Conservation (phyloP, 30 jellyfish, hydroid and myxozoan genomes). For the Aurelia sp. region DNA sequence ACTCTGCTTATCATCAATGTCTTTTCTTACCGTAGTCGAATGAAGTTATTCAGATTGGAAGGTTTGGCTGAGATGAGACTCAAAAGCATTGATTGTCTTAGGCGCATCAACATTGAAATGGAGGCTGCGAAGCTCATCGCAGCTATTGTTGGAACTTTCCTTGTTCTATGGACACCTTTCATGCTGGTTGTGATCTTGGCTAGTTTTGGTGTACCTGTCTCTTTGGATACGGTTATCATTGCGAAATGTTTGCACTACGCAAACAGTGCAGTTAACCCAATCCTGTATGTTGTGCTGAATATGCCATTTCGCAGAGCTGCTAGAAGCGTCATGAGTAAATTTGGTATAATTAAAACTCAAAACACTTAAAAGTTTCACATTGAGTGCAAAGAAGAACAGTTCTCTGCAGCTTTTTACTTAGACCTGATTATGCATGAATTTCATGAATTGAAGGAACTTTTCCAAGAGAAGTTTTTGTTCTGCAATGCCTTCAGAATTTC, state of each 20-base stretch:
- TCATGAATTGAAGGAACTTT: no score
- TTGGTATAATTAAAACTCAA: no score
- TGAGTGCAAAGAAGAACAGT: no score
- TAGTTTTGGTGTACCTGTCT: constrained; percentile 28
- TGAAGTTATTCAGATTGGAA: constrained; percentile 2
- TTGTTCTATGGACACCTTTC: constrained; percentile 91
- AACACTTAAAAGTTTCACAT: no score
- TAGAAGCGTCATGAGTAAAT: no score
- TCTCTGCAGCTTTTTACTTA: no score
- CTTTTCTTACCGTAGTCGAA: not conserved
- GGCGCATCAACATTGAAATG: constrained; percentile 55
- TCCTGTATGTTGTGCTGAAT: constrained; percentile 79
- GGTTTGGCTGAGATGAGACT: constrained; percentile 30
- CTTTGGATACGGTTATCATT: constrained; percentile 46
- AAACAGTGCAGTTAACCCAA: constrained; percentile 92
- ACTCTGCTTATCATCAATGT: no score
- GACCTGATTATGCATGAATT: no score
- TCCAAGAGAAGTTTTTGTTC: no score
- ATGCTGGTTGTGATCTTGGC: constrained; percentile 72
- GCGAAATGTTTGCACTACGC: constrained; percentile 76
- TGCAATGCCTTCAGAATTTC: no score
- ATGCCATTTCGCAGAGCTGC: constrained; percentile 60
- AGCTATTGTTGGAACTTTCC: constrained; percentile 82
- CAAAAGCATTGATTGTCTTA: constrained; percentile 21
- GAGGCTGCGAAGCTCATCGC: constrained; percentile 91